Evolutionary conservation across 2,797 vertebrate genomes (phyloP).

Genomic region (Myripristis murdjan): DNA sequence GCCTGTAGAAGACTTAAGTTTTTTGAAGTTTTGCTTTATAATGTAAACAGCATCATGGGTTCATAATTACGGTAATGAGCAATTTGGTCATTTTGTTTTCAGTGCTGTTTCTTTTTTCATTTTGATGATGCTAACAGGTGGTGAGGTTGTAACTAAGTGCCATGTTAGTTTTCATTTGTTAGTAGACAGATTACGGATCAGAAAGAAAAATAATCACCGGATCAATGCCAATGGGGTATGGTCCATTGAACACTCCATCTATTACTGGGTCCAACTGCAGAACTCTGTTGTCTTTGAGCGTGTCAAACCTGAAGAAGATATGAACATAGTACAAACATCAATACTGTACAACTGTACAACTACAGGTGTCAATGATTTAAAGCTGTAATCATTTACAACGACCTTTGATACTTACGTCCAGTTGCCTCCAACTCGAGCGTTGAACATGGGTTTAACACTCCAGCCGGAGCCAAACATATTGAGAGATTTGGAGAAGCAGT

Average conservation of each 20-base stretch:
- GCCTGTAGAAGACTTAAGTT: too few species aligned
- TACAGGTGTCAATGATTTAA: background rate
- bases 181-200: background rate
- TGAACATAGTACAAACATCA: background rate
- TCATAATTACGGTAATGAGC: too few species aligned
- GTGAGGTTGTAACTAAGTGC: background rate
- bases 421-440: slow-evolving; percentile 76
- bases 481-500: slow-evolving; percentile 98
- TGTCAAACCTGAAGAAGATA: slow-evolving; percentile 76
- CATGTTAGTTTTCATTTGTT: background rate
- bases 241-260: slow-evolving; percentile 92
- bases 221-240: slow-evolving; percentile 97
- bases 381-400: background rate
- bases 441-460: slow-evolving; percentile 96
- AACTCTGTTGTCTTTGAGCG: slow-evolving; percentile 81
- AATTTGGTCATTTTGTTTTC: too few species aligned
- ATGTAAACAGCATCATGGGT: too few species aligned
- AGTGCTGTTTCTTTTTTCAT: background rate
- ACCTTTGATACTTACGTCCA: slow-evolving; percentile 90
- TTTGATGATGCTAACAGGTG: background rate
- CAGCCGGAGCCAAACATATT: slow-evolving; percentile 96
- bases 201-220: slow-evolving; percentile 85
- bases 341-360: background rate
- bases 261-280: slow-evolving; percentile 92
- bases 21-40: too few species aligned